Percentiles rank a stretch among this genome's conserved stretches.
Evolutionary conservation across 2,113 vertebrate genomes (phyloP).

Genomic region (Megaceryle maxima): DNA sequence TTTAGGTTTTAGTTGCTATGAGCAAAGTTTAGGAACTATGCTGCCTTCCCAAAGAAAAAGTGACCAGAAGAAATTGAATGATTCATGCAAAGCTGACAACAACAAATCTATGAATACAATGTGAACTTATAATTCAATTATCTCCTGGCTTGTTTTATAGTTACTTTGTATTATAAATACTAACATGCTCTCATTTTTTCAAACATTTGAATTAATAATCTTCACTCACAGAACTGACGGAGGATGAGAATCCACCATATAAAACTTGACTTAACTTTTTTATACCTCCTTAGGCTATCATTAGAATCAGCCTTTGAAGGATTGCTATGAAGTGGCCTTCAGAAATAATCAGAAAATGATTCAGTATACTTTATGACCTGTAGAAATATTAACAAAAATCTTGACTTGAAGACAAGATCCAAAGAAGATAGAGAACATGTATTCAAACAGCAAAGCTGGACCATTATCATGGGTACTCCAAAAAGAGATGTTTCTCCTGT

Average conservation of each 20-base stretch:
- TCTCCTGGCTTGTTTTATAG: not conserved
- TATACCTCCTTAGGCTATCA: not conserved
- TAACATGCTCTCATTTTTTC: not conserved
- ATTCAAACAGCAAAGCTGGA: not conserved
- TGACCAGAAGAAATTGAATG: not conserved
- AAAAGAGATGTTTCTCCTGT: not conserved
- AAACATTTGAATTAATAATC: not conserved
- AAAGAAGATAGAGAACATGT: not conserved
- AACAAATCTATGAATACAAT: not conserved
- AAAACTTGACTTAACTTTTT: not conserved
- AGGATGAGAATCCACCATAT: not conserved
- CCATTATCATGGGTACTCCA: not conserved
- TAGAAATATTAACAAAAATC: not conserved
- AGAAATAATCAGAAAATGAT: too few relatives aligned
- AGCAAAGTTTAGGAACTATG: not conserved
- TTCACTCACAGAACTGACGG: not conserved
- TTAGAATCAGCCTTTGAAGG: not conserved
- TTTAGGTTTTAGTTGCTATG: not conserved
- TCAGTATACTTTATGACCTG: not conserved
- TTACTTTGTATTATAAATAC: not conserved
- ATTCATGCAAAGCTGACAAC: not conserved
- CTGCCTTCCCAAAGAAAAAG: not conserved
- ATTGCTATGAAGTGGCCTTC: not conserved
- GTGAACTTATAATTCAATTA: not conserved
- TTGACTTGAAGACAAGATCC: not conserved